phyloP scores from a whole-genome alignment of 2,113 vertebrate genomes.

The Sialia sialis region DNA sequence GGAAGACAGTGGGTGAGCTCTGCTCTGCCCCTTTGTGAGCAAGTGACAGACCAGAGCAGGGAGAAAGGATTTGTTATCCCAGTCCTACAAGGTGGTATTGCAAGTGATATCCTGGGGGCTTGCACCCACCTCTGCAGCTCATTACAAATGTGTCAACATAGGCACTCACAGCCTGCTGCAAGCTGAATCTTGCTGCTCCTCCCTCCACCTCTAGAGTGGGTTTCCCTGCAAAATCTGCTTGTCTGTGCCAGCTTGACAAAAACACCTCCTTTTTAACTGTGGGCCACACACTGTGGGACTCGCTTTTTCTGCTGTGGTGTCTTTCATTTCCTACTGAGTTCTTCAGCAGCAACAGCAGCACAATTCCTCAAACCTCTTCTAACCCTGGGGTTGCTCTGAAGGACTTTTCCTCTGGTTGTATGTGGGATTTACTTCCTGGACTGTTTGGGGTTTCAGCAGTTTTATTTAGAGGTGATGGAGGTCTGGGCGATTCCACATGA shows the following conservation, averaged over 20 bases:
- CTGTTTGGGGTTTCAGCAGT: background rate
- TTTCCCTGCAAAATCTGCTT: background rate
- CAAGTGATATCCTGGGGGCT: background rate
- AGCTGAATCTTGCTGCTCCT: background rate
- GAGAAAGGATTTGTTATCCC: background rate
- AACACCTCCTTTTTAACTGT: background rate
- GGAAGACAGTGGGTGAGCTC: background rate
- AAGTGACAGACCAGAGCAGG: background rate
- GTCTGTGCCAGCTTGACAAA: background rate
- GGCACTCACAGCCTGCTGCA: background rate
- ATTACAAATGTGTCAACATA: accelerated
- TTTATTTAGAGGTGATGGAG: accelerated
- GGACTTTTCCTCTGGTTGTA: no score
- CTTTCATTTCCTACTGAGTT: background rate
- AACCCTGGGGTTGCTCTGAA: background rate
- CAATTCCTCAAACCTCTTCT: background rate
- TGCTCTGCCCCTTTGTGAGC: background rate
- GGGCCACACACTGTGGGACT: background rate
- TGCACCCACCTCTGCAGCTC: background rate
- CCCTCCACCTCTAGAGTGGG: background rate
- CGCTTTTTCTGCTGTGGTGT: accelerated
- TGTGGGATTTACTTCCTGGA: background rate
- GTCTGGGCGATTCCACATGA: background rate
- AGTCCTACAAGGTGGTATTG: background rate
- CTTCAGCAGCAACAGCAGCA: background rate